Evolutionary conservation across 2,113 vertebrate species (phyloP).

Genomic region (Camelus dromedarius): DNA sequence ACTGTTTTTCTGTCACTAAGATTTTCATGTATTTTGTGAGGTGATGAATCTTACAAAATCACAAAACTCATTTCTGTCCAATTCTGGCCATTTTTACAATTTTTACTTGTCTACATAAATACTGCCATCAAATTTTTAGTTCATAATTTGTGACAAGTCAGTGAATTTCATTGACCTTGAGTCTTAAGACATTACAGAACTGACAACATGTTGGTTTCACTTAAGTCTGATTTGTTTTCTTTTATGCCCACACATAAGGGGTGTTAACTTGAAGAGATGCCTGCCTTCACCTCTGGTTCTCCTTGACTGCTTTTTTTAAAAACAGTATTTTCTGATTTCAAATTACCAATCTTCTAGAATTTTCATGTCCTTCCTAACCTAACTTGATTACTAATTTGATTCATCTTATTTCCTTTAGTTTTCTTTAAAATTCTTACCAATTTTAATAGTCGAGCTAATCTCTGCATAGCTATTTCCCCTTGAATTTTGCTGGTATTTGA

Average conservation of each 20-base stretch:
- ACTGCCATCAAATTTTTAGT: not conserved
- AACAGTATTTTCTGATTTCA: not conserved
- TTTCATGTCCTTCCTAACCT: not conserved
- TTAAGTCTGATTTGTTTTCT: not conserved
- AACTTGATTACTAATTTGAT: not conserved
- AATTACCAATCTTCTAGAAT: not conserved
- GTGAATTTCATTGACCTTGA: not conserved
- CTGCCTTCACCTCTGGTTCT: not conserved
- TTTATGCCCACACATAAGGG: not conserved
- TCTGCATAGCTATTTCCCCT: not conserved
- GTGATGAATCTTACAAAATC: not conserved
- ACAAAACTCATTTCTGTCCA: not conserved
- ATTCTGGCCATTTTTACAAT: not conserved
- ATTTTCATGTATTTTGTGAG: not conserved
- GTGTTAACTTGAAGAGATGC: not conserved
- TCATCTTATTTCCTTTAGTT: not conserved
- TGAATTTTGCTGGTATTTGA: not conserved
- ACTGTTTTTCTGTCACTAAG: not conserved
- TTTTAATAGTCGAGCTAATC: not conserved
- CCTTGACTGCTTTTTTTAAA: not conserved
- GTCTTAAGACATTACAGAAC: not conserved
- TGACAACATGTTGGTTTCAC: not conserved
- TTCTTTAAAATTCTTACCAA: not conserved
- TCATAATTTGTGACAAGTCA: not conserved
- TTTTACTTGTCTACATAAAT: not conserved